Percentiles rank a stretch among this genome's conserved stretches.
phyloP scores from a whole-genome alignment of 2,113 vertebrate genomes.

The Abramis brama region DNA sequence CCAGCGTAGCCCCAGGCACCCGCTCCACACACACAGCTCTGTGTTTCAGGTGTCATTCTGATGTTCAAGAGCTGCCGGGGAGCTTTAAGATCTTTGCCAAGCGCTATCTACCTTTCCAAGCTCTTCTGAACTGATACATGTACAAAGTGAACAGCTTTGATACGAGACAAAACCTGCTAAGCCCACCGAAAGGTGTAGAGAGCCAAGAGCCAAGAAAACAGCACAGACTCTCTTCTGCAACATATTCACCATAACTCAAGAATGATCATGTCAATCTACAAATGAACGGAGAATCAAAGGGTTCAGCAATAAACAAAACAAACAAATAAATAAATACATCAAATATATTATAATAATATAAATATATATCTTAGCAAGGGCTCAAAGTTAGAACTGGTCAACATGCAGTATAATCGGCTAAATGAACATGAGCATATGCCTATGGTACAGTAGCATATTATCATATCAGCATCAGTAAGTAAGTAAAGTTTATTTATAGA shows the following conservation, averaged over 20 bases:
- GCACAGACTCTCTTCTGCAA: neutral
- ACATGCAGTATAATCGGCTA: too few species aligned
- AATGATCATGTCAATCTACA: too few species aligned
- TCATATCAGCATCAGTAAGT: too few species aligned
- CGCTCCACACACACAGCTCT: neutral
- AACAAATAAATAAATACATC: too few species aligned
- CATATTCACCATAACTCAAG: neutral
- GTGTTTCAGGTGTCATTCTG: conserved; percentile 42
- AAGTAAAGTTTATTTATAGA: too few species aligned
- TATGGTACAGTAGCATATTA: too few species aligned
- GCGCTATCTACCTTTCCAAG: neutral
- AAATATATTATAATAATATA: too few species aligned
- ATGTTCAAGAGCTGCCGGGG: conserved; percentile 24
- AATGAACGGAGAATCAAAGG: too few species aligned
- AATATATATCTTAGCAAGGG: too few species aligned
- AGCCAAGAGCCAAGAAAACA: neutral
- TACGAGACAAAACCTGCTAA: conserved; percentile 23
- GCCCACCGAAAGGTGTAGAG: conserved; percentile 8
- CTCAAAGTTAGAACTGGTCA: too few species aligned
- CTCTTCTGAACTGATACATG: conserved; percentile 5
- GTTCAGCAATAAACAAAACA: too few species aligned
- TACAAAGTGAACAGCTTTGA: conserved; percentile 36
- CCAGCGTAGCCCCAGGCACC: neutral
- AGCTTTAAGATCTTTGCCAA: conserved; percentile 42
- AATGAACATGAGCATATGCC: too few species aligned